phyloP scores from a whole-genome alignment of 2,113 vertebrate genomes.

The Neotragus moschatus region DNA sequence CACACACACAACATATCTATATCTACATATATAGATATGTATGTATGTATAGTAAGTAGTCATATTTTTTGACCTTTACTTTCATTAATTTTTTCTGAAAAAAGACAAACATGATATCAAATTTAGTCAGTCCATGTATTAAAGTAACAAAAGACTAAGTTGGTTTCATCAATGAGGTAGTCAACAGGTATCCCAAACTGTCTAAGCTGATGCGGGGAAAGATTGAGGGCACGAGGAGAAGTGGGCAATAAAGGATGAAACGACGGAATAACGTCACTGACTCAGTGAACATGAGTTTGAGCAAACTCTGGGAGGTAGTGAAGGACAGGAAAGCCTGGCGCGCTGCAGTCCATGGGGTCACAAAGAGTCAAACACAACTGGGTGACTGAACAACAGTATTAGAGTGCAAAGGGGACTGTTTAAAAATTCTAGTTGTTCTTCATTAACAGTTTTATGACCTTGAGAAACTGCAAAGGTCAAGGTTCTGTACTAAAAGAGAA shows the following conservation, averaged over 20 bases:
- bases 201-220: background rate
- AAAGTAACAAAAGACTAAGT: background rate
- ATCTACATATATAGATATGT: too few relatives aligned
- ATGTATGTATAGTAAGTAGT: background rate
- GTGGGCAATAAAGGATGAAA: background rate
- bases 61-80: background rate
- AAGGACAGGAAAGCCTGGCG: background rate
- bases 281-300: background rate
- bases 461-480: background rate
- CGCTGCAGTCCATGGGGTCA: background rate
- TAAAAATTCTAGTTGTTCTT: background rate
- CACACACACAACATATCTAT: too few relatives aligned
- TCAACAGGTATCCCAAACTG: background rate
- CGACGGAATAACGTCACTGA: accelerated
- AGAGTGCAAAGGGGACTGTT: background rate
- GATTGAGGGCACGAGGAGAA: background rate
- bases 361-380: background rate
- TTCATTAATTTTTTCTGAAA: background rate
- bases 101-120: background rate
- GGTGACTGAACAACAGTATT: background rate
- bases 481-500: background rate
- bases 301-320: background rate
- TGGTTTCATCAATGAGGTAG: background rate
- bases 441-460: background rate
- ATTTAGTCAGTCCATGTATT: background rate